Conservation (phyloP, 2,888 invertebrate species). For the Leptinotarsa rubiginosa region DNA sequence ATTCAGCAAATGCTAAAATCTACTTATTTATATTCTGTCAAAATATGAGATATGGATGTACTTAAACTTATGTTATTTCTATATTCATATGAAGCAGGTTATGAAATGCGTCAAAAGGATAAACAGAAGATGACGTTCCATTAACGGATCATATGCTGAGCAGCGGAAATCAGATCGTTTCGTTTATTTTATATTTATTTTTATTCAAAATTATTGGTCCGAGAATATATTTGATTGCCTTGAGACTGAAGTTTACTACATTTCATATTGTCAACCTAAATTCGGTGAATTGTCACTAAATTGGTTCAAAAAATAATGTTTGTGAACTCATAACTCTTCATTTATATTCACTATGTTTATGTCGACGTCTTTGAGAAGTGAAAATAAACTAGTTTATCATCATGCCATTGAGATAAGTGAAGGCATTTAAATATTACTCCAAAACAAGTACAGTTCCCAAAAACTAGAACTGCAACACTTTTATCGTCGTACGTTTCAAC, state of each 20-base stretch:
- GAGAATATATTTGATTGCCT: neutral
- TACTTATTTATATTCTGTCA: conserved; percentile 11
- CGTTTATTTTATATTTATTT: neutral
- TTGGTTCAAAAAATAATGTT: no score
- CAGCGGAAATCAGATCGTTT: neutral
- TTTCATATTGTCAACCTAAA: no score
- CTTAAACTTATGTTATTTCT: conserved; percentile 18
- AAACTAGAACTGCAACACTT: no score
- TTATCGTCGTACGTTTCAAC: no score
- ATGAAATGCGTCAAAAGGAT: conserved; percentile 14
- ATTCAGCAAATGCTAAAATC: conserved; percentile 15
- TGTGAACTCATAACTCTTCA: no score
- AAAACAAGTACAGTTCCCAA: no score
- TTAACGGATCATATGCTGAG: neutral
- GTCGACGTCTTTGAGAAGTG: no score
- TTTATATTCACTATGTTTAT: no score
- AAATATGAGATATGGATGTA: conserved; percentile 18
- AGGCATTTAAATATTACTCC: no score
- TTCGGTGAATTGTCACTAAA: no score
- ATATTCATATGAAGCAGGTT: conserved; percentile 2
- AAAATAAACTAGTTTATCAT: no score
- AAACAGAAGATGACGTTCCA: conserved; percentile 15
- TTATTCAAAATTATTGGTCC: neutral
- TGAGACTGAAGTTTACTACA: neutral
- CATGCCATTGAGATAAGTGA: no score